Base-by-base conservation (phyloP, 2,113 vertebrate genomes). In the Apistogramma diplotaenia region DNA sequence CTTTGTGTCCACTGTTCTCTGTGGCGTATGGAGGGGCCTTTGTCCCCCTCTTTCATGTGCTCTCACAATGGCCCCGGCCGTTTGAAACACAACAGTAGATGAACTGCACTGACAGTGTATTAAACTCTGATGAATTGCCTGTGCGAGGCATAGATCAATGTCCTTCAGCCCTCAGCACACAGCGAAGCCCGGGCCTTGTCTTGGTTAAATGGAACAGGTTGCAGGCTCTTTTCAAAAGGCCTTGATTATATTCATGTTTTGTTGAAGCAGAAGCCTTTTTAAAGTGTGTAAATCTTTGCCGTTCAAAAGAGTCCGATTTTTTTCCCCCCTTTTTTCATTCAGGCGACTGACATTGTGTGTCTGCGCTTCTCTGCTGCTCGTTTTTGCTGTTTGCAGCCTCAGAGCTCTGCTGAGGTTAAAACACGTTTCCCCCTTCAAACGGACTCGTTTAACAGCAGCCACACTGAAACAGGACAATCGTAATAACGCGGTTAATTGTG, bases 31-130 rank as follows among this genome's bases (percentile, higher is more conserved):
- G 93, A 94, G 92, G 89, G 85, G 87, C 92, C 89, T 94, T 95
- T 95, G 95, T 96, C 91, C 90, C 89, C 85, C 81, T 83, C 94
- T 95, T 95, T 95, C 94, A 96, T 95, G 90, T 94, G 92, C 78
- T 72, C 83, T 86, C 92, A 95, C 95, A 95, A 95, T 94, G 79
- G 94, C 79, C 89, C 49, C 56, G 91, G 86, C 94, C 87, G 88
- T 95, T 95, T 93, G 90, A 93, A 95, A 95, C 94, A 95, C 95
- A 95, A 94, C 94, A 92, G 92, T 95, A 94, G 95, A 96, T 95
- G 94, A 95, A 96, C 94, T 95, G 94, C 92, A 49, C 94, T 95
- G 94, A 95, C 94, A 95, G 95, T 95, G 95, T 95, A 95, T 95
- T 96, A 96, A 95, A 94, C 91, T 93, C 93, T 94, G 95, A 95